These are phyloP conservation scores for Theristicus caerulescens DNA, from an alignment of 2,113 vertebrate genomes.

Conservation along the genomic window DNA sequence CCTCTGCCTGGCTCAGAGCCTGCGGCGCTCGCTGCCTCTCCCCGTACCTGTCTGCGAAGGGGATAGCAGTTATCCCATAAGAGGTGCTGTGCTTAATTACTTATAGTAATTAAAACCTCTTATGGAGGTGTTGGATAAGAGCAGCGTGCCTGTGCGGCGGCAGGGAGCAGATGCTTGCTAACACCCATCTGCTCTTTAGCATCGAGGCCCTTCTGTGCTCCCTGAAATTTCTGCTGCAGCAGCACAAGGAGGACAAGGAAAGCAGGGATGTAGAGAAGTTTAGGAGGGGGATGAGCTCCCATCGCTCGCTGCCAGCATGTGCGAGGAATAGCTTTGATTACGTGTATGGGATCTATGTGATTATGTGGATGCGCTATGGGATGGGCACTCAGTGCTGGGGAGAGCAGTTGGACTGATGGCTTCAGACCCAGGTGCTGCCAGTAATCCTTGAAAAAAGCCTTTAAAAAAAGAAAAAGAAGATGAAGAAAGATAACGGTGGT, in stretches of 20 bases:
- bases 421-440: neutral
- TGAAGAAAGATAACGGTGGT: accelerated
- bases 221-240: neutral
- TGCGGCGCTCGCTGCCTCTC: neutral
- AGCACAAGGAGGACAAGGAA: neutral
- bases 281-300: neutral
- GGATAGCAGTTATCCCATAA: neutral
- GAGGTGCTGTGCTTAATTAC: slow-evolving; percentile 34
- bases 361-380: accelerated
- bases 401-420: neutral
- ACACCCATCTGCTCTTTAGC: neutral
- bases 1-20: neutral
- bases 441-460: neutral
- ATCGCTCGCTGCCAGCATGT: accelerated
- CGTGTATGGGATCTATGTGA: accelerated
- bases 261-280: accelerated
- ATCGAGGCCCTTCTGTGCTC: neutral
- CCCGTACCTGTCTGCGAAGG: neutral
- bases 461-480: accelerated
- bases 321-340: accelerated
- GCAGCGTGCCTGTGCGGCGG: neutral
- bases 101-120: slow-evolving; percentile 5
- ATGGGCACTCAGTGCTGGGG: accelerated
- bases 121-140: neutral
- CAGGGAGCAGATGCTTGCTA: neutral